These are phyloP conservation scores for Cygnus atratus DNA, from an alignment of 2,113 vertebrate species.

Conservation along the genomic window DNA sequence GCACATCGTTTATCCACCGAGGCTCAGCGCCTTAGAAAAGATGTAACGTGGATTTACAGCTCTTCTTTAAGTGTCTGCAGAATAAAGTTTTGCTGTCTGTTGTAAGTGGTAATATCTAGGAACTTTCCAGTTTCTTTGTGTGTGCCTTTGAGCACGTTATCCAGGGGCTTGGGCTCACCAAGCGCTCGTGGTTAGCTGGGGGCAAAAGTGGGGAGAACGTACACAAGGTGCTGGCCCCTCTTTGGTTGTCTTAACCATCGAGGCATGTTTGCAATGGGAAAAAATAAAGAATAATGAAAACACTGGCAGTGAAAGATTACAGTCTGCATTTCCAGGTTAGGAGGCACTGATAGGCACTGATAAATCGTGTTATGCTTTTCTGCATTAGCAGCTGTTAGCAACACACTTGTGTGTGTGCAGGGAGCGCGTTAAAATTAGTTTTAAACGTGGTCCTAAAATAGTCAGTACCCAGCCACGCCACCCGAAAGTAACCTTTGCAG, in stretches of 20 bases:
- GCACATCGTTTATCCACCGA: background rate
- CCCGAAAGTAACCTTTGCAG: background rate
- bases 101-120: background rate
- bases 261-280: background rate
- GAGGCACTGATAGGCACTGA: no score
- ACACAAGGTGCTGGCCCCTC: background rate
- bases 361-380: background rate
- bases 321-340: background rate
- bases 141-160: background rate
- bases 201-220: background rate
- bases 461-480: background rate
- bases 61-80: background rate
- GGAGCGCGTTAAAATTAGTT: background rate
- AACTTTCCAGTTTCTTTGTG: background rate
- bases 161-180: background rate
- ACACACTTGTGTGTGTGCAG: background rate
- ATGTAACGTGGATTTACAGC: rapidly evolving
- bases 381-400: background rate
- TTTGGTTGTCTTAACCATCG: background rate
- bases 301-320: background rate
- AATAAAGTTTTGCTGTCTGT: background rate
- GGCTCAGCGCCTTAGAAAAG: background rate
- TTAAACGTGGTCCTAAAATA: background rate
- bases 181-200: background rate
- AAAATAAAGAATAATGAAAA: background rate